Conservation (phyloP, 2,113 vertebrate genomes). For the Sminthopsis crassicaudata region DNA sequence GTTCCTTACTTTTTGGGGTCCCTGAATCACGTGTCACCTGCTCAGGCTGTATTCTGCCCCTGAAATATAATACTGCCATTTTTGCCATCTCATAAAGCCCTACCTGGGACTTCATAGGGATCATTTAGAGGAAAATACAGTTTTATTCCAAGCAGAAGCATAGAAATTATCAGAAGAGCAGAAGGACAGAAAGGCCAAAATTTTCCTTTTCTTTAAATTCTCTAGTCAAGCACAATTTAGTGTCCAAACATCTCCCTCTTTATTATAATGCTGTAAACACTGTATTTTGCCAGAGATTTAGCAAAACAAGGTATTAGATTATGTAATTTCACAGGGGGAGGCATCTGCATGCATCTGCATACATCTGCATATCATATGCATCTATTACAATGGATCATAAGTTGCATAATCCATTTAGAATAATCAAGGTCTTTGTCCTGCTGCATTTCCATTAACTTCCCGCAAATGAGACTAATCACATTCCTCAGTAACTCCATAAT, state of each 20-base stretch:
- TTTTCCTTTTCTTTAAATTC: slow-evolving; percentile 7
- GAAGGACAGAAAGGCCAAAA: neutral
- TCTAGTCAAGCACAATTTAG: slow-evolving; percentile 22
- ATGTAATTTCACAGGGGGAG: neutral
- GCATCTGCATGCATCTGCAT: neutral
- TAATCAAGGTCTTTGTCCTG: neutral
- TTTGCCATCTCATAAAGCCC: neutral
- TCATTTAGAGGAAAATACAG: neutral
- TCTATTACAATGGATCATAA: neutral
- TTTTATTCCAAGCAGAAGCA: neutral
- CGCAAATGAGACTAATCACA: neutral
- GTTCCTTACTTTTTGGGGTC: neutral
- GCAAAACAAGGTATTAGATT: neutral
- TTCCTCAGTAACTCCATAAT: no score
- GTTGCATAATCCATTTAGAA: neutral
- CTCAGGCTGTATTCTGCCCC: neutral
- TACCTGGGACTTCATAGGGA: neutral
- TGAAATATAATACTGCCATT: neutral
- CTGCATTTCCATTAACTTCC: neutral
- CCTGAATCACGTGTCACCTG: neutral
- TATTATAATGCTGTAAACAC: neutral
- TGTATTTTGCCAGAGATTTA: neutral
- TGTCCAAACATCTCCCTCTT: neutral
- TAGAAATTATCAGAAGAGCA: neutral
- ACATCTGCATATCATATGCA: neutral